Evolutionary conservation across 2,113 vertebrate genomes (phyloP), one percentile per base, ranked within the genome.

Genomic region (Sula dactylatra): DNA sequence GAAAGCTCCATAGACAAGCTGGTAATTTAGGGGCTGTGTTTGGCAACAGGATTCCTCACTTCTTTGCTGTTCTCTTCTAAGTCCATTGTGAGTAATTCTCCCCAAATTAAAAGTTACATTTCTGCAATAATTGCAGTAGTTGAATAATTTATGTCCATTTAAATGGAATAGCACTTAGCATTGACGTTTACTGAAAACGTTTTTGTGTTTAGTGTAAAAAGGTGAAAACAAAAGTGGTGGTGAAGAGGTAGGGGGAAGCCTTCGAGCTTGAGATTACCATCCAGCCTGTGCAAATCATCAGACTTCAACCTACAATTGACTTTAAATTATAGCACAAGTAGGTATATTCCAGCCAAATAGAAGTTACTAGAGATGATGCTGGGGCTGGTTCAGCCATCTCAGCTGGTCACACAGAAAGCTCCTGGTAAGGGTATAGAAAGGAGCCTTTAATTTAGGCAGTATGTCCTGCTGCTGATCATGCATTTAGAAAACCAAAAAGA

Each of bases 21-120:
- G 62, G 95, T 80, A 94, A 83, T 96, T 96, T 90, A 96, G 70
- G 9, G 82, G 29, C 62, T 91, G 38, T 82, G 61, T 96, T 96
- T 96, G 85, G 88, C 86, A 95, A 94, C 38, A 87, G 89, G 72
- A 93, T 93, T 92, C 59, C 76, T 94, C 66, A 65, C 69, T 93
- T 58, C 83, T 86, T 94, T 91, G 83, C 71, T 90, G 54, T 74
- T 95, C 83, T 66, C 36, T 95, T 95, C 79, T 21, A 82, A 83
- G 38, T 66, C 77, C 52, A 78, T 82, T 92, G 84, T 90, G 81
- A 95, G 58, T 85, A 96, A 45, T 45, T 45, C 59, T 84, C 65
- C 82, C 61, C 91, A 96, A 85, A 97, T 97, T 96, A 96, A 97
- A 98, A 98, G 91, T 98, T 97, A 82, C 56, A 88, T 96, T 96